Percentiles rank a stretch among this genome's conserved stretches.
phyloP scores from a whole-genome alignment of 2,888 invertebrate species.

The Clistopyga incitator region DNA sequence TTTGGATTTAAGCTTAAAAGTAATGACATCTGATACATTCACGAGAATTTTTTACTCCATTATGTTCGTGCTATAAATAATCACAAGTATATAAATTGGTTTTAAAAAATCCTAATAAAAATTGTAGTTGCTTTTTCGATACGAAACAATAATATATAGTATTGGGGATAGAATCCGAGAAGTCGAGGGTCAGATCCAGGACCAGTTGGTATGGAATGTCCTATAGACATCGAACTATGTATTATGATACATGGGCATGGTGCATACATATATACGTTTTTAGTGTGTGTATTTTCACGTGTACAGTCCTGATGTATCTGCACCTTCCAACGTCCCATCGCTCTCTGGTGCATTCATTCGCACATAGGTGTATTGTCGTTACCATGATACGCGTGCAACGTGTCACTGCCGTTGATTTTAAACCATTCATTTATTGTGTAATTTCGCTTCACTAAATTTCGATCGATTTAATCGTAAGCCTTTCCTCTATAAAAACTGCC shows the following conservation, averaged over 20 bases:
- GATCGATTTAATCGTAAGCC: conserved; percentile 76
- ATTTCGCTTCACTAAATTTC: conserved; percentile 74
- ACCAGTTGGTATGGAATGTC: too few species aligned
- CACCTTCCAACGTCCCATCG: not conserved
- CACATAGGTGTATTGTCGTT: conserved; percentile 71
- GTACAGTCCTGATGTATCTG: conserved; percentile 36
- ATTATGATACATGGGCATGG: not conserved
- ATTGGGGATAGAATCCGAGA: too few species aligned
- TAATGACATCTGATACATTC: too few species aligned
- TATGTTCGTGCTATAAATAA: too few species aligned
- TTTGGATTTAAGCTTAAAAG: too few species aligned
- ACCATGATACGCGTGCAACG: conserved; percentile 42
- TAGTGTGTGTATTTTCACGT: conserved; percentile 69
- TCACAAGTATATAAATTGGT: too few species aligned
- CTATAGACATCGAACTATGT: too few species aligned
- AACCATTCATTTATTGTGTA: conserved; percentile 72
- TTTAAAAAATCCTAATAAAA: too few species aligned
- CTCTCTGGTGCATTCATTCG: conserved; percentile 21
- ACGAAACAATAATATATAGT: too few species aligned
- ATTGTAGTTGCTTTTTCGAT: too few species aligned
- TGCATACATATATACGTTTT: conserved; percentile 71
- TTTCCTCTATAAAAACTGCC: not conserved
- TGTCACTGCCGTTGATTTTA: conserved; percentile 54
- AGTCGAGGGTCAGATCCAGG: too few species aligned
- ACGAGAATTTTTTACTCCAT: too few species aligned